phyloP scores from a whole-genome alignment of 2,113 vertebrate genomes.

The Lampris incognitus region DNA sequence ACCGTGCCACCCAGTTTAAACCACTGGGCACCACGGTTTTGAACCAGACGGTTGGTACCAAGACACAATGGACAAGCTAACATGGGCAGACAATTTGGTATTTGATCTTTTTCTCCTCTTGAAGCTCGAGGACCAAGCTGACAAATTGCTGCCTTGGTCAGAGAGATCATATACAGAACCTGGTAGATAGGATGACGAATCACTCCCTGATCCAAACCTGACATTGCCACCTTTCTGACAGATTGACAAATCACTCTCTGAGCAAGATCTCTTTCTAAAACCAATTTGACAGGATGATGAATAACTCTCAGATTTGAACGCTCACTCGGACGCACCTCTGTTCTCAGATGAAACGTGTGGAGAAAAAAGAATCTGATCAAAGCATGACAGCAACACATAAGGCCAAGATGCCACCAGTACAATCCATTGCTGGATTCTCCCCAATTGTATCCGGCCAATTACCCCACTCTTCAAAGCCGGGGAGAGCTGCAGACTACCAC shows the following conservation, averaged over 20 bases:
- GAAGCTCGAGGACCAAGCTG: background rate
- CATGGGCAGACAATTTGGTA: background rate
- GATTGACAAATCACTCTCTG: conserved; percentile 5
- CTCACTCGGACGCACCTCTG: background rate
- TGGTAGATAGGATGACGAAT: background rate
- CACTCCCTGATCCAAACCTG: background rate
- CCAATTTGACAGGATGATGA: background rate
- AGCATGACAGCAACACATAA: background rate
- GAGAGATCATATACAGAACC: background rate
- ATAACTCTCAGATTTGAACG: background rate
- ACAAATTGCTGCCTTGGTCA: background rate
- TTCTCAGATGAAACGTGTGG: background rate
- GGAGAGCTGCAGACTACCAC: no score
- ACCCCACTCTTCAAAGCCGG: no score
- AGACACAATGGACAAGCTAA: background rate
- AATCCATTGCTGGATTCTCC: background rate
- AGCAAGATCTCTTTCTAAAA: background rate
- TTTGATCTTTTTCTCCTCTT: background rate
- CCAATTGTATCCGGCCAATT: no score
- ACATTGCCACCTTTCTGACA: background rate
- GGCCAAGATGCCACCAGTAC: background rate
- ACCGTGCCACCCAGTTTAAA: no score
- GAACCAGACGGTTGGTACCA: no score
- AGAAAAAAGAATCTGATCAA: background rate
- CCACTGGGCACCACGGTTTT: no score